A percentile compares a stretch with the other conserved stretches of the same genome.
These are phyloP conservation scores for Uria aalge DNA, from an alignment of 2,113 vertebrate species.

Conservation along the genomic window DNA sequence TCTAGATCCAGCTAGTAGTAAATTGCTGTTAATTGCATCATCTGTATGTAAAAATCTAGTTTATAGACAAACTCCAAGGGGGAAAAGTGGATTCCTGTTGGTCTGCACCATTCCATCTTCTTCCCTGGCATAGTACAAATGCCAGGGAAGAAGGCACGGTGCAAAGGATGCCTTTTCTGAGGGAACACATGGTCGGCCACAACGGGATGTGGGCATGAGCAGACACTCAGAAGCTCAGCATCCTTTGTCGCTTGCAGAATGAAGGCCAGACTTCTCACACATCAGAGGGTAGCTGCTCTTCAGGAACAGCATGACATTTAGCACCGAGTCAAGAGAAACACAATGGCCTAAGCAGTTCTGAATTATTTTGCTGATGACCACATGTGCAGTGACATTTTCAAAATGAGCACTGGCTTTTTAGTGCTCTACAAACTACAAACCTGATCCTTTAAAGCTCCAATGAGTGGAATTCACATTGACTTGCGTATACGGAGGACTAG, in stretches of 20 bases:
- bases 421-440: background rate
- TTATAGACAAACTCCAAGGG: background rate
- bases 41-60: background rate
- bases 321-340: background rate
- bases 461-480: background rate
- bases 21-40: background rate
- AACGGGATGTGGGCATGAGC: background rate
- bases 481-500: background rate
- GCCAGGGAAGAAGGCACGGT: background rate
- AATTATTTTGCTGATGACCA: background rate
- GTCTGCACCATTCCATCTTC: background rate
- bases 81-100: background rate
- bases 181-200: background rate
- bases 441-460: background rate
- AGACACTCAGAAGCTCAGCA: background rate
- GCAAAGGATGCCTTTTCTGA: background rate
- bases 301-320: background rate
- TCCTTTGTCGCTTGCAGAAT: background rate
- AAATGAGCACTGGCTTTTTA: constrained; percentile 19
- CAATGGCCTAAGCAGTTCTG: background rate
- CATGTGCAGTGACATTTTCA: constrained; percentile 25
- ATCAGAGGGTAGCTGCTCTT: background rate
- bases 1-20: background rate
- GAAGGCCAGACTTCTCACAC: background rate
- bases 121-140: background rate